phyloP scores from a whole-genome alignment of 2,797 vertebrate genomes.

The Propithecus perrieri region DNA sequence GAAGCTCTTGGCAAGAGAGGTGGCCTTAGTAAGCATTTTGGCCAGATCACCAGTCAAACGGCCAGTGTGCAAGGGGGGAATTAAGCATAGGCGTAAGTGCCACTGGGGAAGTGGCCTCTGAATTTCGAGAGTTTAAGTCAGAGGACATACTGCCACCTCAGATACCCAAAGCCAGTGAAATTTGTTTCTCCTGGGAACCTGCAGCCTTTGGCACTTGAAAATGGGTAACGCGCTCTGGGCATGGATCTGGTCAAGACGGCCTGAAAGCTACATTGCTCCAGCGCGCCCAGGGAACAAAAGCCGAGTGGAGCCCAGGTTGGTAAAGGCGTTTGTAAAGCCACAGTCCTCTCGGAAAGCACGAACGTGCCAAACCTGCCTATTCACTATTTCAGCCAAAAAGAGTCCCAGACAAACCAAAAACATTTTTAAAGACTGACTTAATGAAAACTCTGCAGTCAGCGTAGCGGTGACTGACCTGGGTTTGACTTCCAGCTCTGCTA shows the following conservation, averaged over 20 bases:
- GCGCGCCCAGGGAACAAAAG: neutral
- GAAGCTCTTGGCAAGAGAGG: neutral
- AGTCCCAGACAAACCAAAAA: neutral
- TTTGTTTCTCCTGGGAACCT: neutral
- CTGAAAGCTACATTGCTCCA: neutral
- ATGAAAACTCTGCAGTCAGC: neutral
- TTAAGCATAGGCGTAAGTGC: neutral
- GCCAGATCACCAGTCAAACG: neutral
- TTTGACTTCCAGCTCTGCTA: neutral
- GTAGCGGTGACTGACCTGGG: accelerated
- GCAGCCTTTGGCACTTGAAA: neutral
- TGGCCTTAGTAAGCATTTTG: neutral
- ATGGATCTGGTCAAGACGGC: neutral
- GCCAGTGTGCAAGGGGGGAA: neutral
- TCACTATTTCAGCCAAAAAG: neutral
- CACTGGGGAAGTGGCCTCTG: neutral
- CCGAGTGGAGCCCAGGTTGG: neutral
- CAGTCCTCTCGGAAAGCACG: neutral
- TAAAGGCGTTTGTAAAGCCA: neutral
- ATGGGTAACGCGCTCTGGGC: neutral
- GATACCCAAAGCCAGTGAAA: neutral
- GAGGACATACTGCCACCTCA: neutral
- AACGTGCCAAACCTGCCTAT: neutral
- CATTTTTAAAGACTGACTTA: neutral
- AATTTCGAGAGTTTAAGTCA: neutral